Base-by-base conservation (phyloP, 2,888 invertebrate genomes). In the Pseudococcus viburni region DNA sequence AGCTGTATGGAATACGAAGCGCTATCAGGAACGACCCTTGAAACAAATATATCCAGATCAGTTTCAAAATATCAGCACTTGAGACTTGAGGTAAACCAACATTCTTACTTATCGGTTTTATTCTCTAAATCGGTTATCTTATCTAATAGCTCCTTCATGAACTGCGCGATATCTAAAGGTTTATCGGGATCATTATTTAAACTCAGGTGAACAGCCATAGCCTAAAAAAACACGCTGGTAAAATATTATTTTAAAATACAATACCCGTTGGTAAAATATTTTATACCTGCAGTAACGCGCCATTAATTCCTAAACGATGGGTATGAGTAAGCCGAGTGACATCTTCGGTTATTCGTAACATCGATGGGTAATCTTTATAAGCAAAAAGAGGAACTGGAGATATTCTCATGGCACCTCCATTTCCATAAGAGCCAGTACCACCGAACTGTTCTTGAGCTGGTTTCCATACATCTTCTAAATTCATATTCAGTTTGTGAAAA, bases 351-450 rank as follows among this genome's bases (percentile, higher is more conserved):
- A 92, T 91, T 39, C 94, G 92, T 17, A 94, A 89, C 90, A 94
- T 92, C 46, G 90, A 90, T 83, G 93, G 91, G 89, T 93, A 92
- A 89, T 93, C 92, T 88, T 92, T 92, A 89, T 93, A 92, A 90
- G 92, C 94, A 91, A 93, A 95, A 80, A 96, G 91, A 0, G 94
- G 93, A 68, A 95, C 91, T 1, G 96, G 96, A 33, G 94, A 92
- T 42, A 95, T 92, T 90, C 96, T 92, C 95, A 96, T 96, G 0
- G 95, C 95, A 80, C 94, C 95, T 1, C 96, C 96, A 91, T 96
- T 96, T n/a, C 96, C 96, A 91, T 93, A 95, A 1, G 95, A 95
- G 0, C 96, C 96, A 89, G 90, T 89, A 2, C 95, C 95, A 90
- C 93, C 91, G 91, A 95, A 95, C 91, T 95, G 95, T 90, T 93